Conservation (phyloP, 2,888 invertebrate species). For the Netelia fuscicornis region DNA sequence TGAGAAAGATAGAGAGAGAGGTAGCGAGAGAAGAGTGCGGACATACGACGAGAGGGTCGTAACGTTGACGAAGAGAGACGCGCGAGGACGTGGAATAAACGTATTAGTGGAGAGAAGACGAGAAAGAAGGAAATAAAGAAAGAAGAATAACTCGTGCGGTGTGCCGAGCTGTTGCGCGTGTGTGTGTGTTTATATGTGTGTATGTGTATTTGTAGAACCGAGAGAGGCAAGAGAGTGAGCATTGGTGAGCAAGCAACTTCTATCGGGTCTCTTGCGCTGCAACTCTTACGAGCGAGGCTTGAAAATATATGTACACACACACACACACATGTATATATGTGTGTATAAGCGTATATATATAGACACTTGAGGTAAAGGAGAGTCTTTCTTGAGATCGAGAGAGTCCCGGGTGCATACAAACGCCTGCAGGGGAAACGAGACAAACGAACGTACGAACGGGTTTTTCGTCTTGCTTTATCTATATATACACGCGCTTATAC, state of each 20-base stretch:
- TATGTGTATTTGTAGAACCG: slow-evolving; percentile 26
- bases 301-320: neutral
- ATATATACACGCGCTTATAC: slow-evolving; percentile 37
- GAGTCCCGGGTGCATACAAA: slow-evolving; percentile 48
- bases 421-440: slow-evolving; percentile 55
- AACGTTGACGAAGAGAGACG: slow-evolving; percentile 8
- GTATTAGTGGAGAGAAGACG: neutral
- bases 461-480: slow-evolving; percentile 62
- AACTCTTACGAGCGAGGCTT: slow-evolving; percentile 19
- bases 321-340: neutral
- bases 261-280: slow-evolving; percentile 16
- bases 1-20: neutral
- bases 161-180: neutral
- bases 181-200: neutral
- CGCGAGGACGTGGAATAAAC: slow-evolving; percentile 1
- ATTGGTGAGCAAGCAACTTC: slow-evolving; percentile 47
- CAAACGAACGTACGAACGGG: slow-evolving; percentile 63
- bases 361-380: slow-evolving; percentile 56
- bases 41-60: slow-evolving; percentile 32
- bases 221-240: slow-evolving; percentile 23
- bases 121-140: neutral
- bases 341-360: slow-evolving; percentile 12
- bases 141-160: slow-evolving; percentile 5
- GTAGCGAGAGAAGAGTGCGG: slow-evolving; percentile 6
- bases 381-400: slow-evolving; percentile 49